Base-by-base conservation (phyloP, 2,797 vertebrate genomes). In the Aotus griseimembra region DNA sequence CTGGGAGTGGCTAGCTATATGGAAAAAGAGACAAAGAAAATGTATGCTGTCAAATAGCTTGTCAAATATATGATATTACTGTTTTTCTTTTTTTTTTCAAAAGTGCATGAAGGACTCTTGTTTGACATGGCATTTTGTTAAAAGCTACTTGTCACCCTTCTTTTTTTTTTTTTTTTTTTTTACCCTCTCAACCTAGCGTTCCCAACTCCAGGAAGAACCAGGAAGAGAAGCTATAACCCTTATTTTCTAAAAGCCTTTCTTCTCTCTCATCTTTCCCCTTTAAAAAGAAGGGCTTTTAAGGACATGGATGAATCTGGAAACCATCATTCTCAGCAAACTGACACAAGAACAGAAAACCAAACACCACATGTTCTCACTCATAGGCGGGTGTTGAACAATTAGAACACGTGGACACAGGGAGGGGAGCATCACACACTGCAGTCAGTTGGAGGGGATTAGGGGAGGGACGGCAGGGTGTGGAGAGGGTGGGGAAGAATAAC, bases 1-100 rank as follows among this genome's bases (percentile, higher is more conserved):
- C 50, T 67, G 8, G 15, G 24, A 86, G 30, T 57, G 41, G 19
- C 10, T 90, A 72, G 83, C 26, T 96, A 4, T 50, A 6, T 57
- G 30, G 50, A 46, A 33, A 77, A 92, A 64, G 2, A 55, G 12
- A 76, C 5, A 46, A 75, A 84, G 4, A 46, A 85, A 92, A 57
- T 19, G 3, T 30, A 15, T 57, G 15, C 12, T 81, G n/a, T 92
- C 86, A 93, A 97, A 85, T 44, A 89, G 48, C 55, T 93, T 81
- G 33, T 89, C 30, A 70, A 15, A 39, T 61, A n/a, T 44, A 20
- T 72, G 46, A 50, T 73, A 97, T 19, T 67, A 67, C 26, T 58
- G 57, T 28, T 58, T 58, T 26, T 24, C 55, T 94, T 95, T 95
- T 22, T 90, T 64, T 83, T 55, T 84, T 77, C 20, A 93, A 89